phyloP scores from a whole-genome alignment of 2,888 invertebrate species.

The Doris montereyensis region DNA sequence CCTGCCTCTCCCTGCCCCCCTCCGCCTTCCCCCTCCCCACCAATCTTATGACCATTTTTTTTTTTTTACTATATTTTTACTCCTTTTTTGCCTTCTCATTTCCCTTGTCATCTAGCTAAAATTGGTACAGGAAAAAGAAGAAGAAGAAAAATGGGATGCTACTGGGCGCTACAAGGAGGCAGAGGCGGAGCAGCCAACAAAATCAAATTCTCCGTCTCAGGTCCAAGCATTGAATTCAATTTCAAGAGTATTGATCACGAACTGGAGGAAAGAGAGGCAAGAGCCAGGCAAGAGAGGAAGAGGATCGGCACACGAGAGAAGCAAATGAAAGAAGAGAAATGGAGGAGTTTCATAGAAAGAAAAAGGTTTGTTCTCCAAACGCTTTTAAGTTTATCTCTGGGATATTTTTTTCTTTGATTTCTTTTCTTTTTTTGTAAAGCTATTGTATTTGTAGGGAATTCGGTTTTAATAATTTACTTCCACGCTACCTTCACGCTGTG shows the following conservation, averaged over 20 bases:
- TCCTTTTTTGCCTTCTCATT: not conserved
- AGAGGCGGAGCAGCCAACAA: not conserved
- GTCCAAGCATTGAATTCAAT: constrained; percentile 1
- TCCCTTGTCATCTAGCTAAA: not conserved
- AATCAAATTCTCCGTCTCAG: not conserved
- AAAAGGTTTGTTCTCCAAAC: too few species aligned
- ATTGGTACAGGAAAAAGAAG: not conserved
- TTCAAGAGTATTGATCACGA: constrained; percentile 22
- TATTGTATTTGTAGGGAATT: too few species aligned
- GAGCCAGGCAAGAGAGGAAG: too few species aligned
- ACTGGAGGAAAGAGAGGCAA: constrained; percentile 35
- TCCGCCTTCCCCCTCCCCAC: not conserved
- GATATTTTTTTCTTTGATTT: too few species aligned
- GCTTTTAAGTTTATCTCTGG: too few species aligned
- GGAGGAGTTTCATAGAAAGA: not conserved
- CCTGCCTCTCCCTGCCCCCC: too few species aligned
- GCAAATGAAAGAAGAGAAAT: not conserved
- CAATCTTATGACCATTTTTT: not conserved
- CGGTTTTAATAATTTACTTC: too few species aligned
- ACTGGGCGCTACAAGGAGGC: constrained; percentile 35
- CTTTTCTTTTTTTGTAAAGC: too few species aligned
- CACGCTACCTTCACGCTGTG: too few species aligned
- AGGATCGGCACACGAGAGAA: constrained; percentile 33
- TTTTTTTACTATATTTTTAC: not conserved
- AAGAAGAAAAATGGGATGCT: constrained; percentile 37